Percentiles rank a stretch among this genome's conserved stretches.
These are phyloP conservation scores for Sesia apiformis DNA, from an alignment of 2,888 invertebrate species.

Conservation along the genomic window DNA sequence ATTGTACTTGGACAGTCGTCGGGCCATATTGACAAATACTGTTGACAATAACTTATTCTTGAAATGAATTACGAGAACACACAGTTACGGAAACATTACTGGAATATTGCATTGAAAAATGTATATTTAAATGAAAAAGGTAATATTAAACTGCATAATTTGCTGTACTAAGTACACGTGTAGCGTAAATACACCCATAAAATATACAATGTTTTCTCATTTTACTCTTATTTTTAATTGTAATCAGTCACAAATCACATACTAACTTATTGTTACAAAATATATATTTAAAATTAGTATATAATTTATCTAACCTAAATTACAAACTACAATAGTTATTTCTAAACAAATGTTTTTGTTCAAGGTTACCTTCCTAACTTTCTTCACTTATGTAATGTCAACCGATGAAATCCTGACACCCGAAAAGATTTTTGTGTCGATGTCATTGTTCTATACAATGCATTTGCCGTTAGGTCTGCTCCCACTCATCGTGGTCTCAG, in stretches of 20 bases:
- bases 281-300: too few relatives aligned
- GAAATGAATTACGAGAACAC: not conserved
- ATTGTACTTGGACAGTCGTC: not conserved
- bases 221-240: too few relatives aligned
- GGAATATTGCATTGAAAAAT: too few relatives aligned
- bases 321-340: not conserved
- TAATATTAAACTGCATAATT: too few relatives aligned
- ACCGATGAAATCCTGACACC: conserved; percentile 82
- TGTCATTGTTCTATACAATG: conserved; percentile 90
- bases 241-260: too few relatives aligned
- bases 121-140: too few relatives aligned
- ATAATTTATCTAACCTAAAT: too few relatives aligned
- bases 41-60: not conserved
- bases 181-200: too few relatives aligned
- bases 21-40: not conserved
- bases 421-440: conserved; percentile 88
- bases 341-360: conserved; percentile 15
- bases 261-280: too few relatives aligned
- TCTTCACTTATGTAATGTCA: conserved; percentile 85
- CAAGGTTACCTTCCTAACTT: conserved; percentile 88
- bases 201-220: too few relatives aligned
- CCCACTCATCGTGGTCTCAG: conserved; percentile 82
- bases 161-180: too few relatives aligned
- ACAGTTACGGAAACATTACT: too few relatives aligned
- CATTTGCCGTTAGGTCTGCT: conserved; percentile 89